Conservation (phyloP, 2,113 vertebrate genomes). For the Hippotragus niger region DNA sequence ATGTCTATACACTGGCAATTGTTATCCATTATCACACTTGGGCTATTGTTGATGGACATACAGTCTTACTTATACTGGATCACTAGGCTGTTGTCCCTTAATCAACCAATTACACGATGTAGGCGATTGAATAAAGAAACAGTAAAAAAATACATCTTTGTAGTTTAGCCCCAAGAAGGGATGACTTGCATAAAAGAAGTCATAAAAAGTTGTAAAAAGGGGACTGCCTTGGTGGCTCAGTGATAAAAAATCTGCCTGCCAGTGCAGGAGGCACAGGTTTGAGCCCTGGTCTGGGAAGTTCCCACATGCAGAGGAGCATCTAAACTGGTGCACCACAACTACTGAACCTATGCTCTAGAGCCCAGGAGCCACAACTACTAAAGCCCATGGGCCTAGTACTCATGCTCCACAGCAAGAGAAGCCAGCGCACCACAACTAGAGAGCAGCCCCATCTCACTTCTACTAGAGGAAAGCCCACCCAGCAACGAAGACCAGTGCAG, state of each 20-base stretch:
- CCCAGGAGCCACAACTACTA: background rate
- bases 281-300: background rate
- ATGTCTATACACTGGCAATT: background rate
- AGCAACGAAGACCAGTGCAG: background rate
- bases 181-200: background rate
- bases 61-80: background rate
- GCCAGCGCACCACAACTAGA: background rate
- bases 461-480: background rate
- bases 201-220: background rate
- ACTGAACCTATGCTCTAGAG: background rate
- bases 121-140: constrained; percentile 3
- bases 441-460: background rate
- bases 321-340: background rate
- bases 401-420: background rate
- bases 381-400: background rate
- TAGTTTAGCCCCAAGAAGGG: background rate
- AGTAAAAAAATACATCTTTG: background rate
- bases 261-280: background rate
- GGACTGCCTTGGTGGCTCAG: background rate
- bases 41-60: background rate
- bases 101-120: background rate
- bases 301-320: background rate
- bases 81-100: background rate
- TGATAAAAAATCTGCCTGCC: background rate
- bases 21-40: background rate